Base-by-base conservation (phyloP, 2,797 vertebrate genomes). In the Amblyraja radiata region DNA sequence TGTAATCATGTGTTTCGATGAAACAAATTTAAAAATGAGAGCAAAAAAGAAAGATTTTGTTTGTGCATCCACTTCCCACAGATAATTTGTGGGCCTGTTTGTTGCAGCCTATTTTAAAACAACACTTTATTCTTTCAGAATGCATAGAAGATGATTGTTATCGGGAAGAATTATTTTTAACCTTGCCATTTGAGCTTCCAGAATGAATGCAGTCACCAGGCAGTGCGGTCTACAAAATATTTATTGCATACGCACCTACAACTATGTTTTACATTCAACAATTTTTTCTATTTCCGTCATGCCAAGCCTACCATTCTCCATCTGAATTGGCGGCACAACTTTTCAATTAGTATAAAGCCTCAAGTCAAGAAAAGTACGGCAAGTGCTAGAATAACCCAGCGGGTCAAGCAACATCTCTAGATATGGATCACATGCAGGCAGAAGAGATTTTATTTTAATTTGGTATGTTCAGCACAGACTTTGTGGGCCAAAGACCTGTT, bases 121-220 rank as follows among this genome's bases (percentile, higher is more conserved):
- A 92, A 76, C 90, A 92, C 11, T 92, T 36, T 46, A 46, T 46
- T 46, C 28, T 76, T 92, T 76, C 61, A 54, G 71, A 28, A 92
- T 76, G 65, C 14, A 88, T 36, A 46, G 39, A 28, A 92, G 65
- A 25, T 73, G 28, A 54, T 73, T 74, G 88, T 39, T 73, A 65
- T 86, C 63, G 86, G 13, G 58, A 10, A 23, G 23, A 76, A 92
- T 92, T 54, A n/a, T 54, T 92, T 92, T 92, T 92, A 9, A 28
- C 25, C 25, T 54, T 92, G 90, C 46, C 71, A 54, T 58, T 73
- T 92, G 88, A 92, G 71, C 36, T 54, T 74, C 68, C 71, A 74
- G 71, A 76, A n/a, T 88, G 28, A 7, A 23, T 16, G 5, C 71
- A 28, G 36, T 73, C 65, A 46, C 36, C 68, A 91, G 68, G 73